These are phyloP conservation scores for Seira musarum DNA, from an alignment of 2,888 invertebrate species.

Conservation along the genomic window DNA sequence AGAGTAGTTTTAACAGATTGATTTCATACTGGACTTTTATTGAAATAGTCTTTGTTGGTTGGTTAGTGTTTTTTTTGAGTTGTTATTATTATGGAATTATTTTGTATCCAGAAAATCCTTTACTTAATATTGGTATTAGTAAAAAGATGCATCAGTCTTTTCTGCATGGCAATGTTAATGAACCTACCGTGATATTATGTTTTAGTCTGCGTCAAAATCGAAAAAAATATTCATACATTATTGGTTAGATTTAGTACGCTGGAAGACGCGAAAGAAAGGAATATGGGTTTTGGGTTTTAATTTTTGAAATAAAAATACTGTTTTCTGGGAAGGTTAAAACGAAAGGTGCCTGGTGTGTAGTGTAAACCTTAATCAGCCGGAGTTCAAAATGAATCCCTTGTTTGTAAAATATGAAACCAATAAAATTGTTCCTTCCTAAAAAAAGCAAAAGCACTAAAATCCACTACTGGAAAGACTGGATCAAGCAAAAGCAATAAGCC, in stretches of 20 bases:
- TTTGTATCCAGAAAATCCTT: no score
- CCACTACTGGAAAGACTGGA: not conserved
- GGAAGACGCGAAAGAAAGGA: not conserved
- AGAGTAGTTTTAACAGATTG: not conserved
- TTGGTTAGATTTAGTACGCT: not conserved
- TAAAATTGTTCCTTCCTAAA: not conserved
- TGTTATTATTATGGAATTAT: no score
- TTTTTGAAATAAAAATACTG: not conserved
- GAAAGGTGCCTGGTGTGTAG: not conserved
- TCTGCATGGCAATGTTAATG: slow-evolving; percentile 42
- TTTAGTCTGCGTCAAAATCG: not conserved
- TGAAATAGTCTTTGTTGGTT: not conserved
- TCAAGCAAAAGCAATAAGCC: not conserved
- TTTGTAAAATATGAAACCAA: not conserved
- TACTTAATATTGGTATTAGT: no score
- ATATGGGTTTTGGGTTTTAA: not conserved
- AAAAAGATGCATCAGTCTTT: slow-evolving; percentile 56
- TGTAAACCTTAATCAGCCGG: no score
- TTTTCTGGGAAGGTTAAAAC: not conserved
- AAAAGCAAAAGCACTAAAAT: not conserved
- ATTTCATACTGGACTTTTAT: not conserved
- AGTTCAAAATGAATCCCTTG: not conserved
- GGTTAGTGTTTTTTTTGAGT: not conserved
- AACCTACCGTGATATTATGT: not conserved
- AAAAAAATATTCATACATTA: not conserved